Percentiles rank a stretch among this genome's conserved stretches.
Conservation (phyloP, 2,888 invertebrate genomes). For the Drosophila basisetae region DNA sequence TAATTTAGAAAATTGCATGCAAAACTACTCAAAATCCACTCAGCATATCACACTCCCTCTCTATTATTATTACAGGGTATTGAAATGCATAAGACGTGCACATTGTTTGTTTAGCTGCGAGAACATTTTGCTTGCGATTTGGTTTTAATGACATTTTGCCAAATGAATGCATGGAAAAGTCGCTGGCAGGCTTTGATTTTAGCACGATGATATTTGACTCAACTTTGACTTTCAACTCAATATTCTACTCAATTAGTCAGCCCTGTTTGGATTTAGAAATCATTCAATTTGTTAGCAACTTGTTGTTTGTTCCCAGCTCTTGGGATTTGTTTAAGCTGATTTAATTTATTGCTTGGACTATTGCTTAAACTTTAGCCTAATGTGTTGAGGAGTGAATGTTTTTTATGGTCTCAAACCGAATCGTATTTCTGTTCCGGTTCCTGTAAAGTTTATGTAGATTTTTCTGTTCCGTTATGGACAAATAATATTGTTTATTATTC, state of each 20-base stretch:
- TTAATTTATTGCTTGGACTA: neutral
- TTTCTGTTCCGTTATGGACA: neutral
- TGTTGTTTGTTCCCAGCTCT: neutral
- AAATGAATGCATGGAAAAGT: slow-evolving; percentile 40
- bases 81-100: slow-evolving; percentile 42
- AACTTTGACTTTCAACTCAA: neutral
- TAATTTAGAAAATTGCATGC: neutral
- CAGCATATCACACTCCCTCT: neutral
- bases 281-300: neutral
- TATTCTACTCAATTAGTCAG: slow-evolving; percentile 3
- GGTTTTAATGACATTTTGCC: slow-evolving; percentile 12
- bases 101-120: slow-evolving; percentile 22
- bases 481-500: neutral
- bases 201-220: neutral
- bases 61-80: slow-evolving; percentile 13
- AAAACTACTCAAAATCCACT: neutral
- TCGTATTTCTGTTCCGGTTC: neutral
- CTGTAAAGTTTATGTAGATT: neutral
- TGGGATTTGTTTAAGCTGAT: neutral
- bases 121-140: slow-evolving; percentile 5
- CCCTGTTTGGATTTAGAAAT: neutral
- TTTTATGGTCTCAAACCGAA: neutral
- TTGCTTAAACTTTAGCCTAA: neutral
- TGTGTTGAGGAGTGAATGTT: neutral
- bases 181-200: slow-evolving; percentile 17